Evolutionary conservation across 2,888 invertebrate genomes (phyloP).

Genomic region (Ctena decussata): DNA sequence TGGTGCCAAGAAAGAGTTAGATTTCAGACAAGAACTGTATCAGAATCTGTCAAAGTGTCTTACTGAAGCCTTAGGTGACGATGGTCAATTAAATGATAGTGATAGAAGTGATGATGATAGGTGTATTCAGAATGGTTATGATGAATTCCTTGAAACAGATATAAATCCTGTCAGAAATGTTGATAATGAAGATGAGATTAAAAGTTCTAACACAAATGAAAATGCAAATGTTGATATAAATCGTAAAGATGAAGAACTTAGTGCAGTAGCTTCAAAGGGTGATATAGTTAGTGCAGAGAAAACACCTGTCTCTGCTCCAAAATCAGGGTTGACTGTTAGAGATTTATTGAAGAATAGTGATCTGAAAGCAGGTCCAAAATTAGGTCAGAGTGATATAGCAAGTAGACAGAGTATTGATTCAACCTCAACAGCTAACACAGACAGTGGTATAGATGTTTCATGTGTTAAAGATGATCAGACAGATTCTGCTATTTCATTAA

Average conservation of each 20-base stretch:
- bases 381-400: not conserved
- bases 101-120: constrained; percentile 78
- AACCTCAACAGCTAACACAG: not conserved
- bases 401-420: constrained; percentile 1
- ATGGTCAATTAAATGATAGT: constrained; percentile 70
- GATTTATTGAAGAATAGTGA: constrained; percentile 53
- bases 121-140: constrained; percentile 77
- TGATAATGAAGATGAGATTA: not conserved
- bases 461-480: constrained; percentile 25
- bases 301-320: not conserved
- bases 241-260: not conserved
- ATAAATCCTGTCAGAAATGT: not conserved
- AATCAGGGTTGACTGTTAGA: constrained; percentile 38
- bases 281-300: not conserved
- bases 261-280: not conserved
- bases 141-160: constrained; percentile 66
- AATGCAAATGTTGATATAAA: not conserved
- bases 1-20: constrained; percentile 53
- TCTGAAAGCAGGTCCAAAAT: constrained; percentile 26
- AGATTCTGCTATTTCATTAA: not conserved
- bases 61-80: constrained; percentile 75
- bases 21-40: constrained; percentile 62
- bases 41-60: constrained; percentile 72
- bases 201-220: not conserved
- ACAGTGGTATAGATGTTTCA: constrained; percentile 37